phyloP scores from a whole-genome alignment of 2,113 vertebrate genomes.

The Tympanuchus pallidicinctus region DNA sequence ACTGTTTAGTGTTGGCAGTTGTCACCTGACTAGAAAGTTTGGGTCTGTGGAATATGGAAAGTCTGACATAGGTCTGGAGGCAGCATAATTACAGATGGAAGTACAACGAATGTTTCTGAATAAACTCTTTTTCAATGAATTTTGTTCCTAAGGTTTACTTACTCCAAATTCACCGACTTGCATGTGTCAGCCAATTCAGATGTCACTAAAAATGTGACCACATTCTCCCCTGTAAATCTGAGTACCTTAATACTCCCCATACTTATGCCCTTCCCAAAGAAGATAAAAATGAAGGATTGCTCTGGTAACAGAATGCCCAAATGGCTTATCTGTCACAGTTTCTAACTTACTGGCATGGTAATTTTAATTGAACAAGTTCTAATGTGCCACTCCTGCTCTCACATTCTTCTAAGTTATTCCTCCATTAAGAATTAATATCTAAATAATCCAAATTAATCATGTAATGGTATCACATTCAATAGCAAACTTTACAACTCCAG shows the following conservation, averaged over 20 bases:
- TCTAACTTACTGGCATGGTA: background rate
- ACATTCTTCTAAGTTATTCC: background rate
- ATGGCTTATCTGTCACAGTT: background rate
- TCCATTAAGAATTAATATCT: background rate
- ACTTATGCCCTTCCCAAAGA: background rate
- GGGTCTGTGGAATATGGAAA: background rate
- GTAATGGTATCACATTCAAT: background rate
- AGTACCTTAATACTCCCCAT: background rate
- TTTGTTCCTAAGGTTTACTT: background rate
- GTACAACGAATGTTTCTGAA: background rate
- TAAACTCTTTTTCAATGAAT: background rate
- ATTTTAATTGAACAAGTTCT: background rate
- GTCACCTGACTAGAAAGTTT: background rate
- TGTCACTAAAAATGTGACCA: background rate
- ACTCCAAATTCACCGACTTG: background rate
- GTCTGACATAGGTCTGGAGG: background rate
- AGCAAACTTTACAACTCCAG: background rate
- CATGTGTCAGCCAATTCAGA: background rate
- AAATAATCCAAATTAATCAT: background rate
- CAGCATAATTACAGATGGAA: background rate
- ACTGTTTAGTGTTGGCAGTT: background rate
- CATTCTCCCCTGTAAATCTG: background rate
- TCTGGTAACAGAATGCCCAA: rapidly evolving
- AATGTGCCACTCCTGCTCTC: background rate
- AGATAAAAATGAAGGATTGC: background rate